Evolutionary conservation across 2,888 invertebrate species (phyloP).

Genomic region (Germaria angustata): DNA sequence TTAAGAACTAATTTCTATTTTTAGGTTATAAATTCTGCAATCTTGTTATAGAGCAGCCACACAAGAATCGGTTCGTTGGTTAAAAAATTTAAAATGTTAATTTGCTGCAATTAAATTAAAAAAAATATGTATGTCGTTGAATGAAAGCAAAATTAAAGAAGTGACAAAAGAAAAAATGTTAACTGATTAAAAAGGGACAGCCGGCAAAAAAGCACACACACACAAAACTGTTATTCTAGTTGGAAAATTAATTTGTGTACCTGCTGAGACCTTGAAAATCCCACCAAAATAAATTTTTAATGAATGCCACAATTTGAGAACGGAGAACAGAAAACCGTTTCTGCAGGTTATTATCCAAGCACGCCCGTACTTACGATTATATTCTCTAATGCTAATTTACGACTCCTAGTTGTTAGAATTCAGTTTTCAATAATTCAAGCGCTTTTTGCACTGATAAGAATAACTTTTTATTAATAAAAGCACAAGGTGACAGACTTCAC

Average conservation of each 20-base stretch:
- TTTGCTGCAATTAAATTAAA: conserved; percentile 30
- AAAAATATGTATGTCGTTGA: conserved; percentile 5
- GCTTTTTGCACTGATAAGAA: background rate
- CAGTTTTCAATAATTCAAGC: too few relatives aligned
- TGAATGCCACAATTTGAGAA: background rate
- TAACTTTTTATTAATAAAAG: background rate
- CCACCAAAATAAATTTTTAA: too few relatives aligned
- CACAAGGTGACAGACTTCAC: too few relatives aligned
- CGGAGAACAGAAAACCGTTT: too few relatives aligned
- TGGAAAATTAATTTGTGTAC: background rate
- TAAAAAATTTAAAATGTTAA: background rate
- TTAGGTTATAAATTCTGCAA: conserved; percentile 31
- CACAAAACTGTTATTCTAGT: background rate
- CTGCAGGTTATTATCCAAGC: too few relatives aligned
- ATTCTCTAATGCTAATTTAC: background rate
- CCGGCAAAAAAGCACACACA: background rate
- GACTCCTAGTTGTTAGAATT: background rate
- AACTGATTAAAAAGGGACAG: conserved; percentile 20
- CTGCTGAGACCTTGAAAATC: background rate
- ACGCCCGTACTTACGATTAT: background rate
- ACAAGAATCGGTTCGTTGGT: background rate
- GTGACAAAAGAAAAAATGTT: conserved; percentile 54
- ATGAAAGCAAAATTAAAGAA: conserved; percentile 16
- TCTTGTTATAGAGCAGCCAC: background rate
- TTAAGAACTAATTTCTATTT: background rate